Percentiles rank a stretch among this genome's conserved stretches.
phyloP scores from a whole-genome alignment of 2,113 vertebrate species.

The Apistogramma diplotaenia region DNA sequence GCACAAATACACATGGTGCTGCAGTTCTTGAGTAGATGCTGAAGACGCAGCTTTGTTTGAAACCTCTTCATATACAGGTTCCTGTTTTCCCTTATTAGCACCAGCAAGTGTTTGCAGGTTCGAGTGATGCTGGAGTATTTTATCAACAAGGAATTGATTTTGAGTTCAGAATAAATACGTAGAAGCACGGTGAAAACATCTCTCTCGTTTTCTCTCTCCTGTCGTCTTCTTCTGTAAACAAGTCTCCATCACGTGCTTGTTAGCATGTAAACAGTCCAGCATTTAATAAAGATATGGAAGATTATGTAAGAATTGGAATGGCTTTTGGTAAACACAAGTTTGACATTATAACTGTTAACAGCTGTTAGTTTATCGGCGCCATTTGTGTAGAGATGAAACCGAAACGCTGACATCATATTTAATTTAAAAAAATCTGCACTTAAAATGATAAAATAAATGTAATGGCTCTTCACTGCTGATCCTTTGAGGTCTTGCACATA shows the following conservation, averaged over 20 bases:
- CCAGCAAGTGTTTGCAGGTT: not conserved
- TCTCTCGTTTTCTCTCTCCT: not conserved
- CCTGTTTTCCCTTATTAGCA: not conserved
- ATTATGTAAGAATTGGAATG: not conserved
- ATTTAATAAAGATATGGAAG: not conserved
- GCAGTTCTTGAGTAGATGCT: not conserved
- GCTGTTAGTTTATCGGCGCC: not conserved
- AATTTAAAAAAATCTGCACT: not conserved
- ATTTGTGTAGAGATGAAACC: not conserved
- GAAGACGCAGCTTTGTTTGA: not conserved
- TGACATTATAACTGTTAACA: not conserved
- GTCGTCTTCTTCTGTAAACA: not conserved
- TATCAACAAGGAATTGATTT: not conserved
- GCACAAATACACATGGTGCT: too few relatives aligned
- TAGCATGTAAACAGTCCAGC: not conserved
- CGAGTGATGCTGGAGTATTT: not conserved
- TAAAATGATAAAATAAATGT: not conserved
- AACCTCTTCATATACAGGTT: not conserved
- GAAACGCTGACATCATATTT: not conserved
- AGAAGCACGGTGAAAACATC: not conserved
- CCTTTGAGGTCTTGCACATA: rapidly evolving
- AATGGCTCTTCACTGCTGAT: not conserved
- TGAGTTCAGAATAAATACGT: not conserved
- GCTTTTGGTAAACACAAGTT: not conserved
- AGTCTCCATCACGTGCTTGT: not conserved